Evolutionary conservation across 2,888 invertebrate species (phyloP).

Genomic region (Polyommatus iphigenia): DNA sequence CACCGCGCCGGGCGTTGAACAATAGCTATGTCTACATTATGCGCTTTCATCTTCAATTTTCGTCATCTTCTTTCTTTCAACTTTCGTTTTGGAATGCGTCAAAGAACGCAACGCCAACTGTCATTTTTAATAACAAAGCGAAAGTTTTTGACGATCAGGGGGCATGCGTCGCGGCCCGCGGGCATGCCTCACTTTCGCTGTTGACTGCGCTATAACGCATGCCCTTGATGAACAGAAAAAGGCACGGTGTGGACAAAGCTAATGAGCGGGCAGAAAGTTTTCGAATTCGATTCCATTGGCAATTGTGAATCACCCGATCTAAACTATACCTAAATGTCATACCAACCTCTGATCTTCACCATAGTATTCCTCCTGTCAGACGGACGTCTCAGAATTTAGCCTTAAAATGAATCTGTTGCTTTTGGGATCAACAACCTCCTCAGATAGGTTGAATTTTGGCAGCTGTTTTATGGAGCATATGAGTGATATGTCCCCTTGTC

Average conservation of each 20-base stretch:
- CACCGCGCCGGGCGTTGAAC: background rate
- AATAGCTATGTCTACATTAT: too few relatives aligned
- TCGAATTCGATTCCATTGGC: background rate
- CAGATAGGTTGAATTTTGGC: slow-evolving; percentile 96
- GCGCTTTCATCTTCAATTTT: too few relatives aligned
- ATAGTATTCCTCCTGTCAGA: slow-evolving; percentile 83
- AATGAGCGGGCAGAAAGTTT: background rate
- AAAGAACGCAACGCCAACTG: too few relatives aligned
- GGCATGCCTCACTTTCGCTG: too few relatives aligned
- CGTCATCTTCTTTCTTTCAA: too few relatives aligned
- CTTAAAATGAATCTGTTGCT: slow-evolving; percentile 96
- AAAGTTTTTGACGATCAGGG: too few relatives aligned
- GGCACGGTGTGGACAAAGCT: too few relatives aligned
- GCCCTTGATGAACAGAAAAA: too few relatives aligned
- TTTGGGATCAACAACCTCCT: slow-evolving; percentile 97
- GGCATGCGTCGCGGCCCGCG: too few relatives aligned
- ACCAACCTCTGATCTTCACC: slow-evolving; percentile 63
- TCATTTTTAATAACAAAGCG: too few relatives aligned
- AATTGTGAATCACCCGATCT: slow-evolving; percentile 36
- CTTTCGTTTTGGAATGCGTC: too few relatives aligned
- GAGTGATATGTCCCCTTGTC: slow-evolving; percentile 95
- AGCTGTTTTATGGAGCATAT: slow-evolving; percentile 91
- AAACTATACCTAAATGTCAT: slow-evolving; percentile 64
- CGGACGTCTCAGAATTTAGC: slow-evolving; percentile 97
- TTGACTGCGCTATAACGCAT: too few relatives aligned